These are phyloP conservation scores for Rhagonycha fulva DNA, from an alignment of 2,888 invertebrate species.

Conservation along the genomic window DNA sequence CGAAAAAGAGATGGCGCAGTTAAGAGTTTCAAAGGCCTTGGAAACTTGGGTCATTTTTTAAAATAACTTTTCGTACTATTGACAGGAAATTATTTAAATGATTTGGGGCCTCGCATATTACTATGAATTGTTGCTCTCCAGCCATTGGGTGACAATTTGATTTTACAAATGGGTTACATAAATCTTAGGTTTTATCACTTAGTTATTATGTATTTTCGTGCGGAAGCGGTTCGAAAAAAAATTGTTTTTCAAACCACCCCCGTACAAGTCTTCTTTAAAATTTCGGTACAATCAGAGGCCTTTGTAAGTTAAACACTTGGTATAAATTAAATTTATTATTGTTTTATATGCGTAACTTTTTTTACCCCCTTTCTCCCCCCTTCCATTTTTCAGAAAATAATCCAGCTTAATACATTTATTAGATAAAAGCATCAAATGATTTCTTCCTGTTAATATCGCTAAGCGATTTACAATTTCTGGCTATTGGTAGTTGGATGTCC, in stretches of 20 bases:
- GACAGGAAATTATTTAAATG: not conserved
- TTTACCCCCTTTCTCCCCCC: not conserved
- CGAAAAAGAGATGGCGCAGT: not conserved
- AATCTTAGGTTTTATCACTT: not conserved
- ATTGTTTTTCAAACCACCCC: not conserved
- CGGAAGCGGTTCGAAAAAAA: not conserved
- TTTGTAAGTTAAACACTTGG: not conserved
- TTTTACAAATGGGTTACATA: not conserved
- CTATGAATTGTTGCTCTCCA: not conserved
- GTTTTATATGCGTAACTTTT: not conserved
- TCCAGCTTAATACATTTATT: not conserved
- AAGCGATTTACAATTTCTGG: conserved; percentile 32
- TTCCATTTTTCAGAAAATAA: not conserved
- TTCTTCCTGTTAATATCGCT: not conserved
- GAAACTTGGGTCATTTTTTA: not conserved
- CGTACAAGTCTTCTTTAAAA: not conserved
- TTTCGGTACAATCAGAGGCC: not conserved
- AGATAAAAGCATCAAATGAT: not conserved
- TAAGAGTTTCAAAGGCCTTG: not conserved
- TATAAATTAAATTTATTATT: not conserved
- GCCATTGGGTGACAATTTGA: not conserved
- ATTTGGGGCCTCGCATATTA: not conserved
- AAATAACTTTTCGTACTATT: not conserved
- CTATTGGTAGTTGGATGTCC: not conserved
- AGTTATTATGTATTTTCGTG: not conserved